Conservation (phyloP, 2,888 invertebrate genomes). For the Clunio marinus region DNA sequence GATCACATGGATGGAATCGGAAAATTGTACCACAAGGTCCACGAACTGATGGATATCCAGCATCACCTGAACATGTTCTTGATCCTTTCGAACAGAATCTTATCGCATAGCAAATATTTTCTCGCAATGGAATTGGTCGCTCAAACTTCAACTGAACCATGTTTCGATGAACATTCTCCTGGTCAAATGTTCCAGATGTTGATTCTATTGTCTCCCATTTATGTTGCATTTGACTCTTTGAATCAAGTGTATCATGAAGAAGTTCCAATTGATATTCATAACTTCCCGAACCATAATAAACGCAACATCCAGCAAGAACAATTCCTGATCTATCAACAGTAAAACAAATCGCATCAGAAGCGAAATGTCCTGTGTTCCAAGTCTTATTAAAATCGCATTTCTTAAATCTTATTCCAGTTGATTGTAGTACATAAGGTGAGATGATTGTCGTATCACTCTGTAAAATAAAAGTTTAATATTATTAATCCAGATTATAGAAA, state of each 20-base stretch:
- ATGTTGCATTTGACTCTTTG: slow-evolving; percentile 53
- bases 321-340: slow-evolving; percentile 87
- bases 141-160: slow-evolving; percentile 88
- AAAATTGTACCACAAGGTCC: slow-evolving; percentile 92
- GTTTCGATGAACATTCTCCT: slow-evolving; percentile 82
- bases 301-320: slow-evolving; percentile 80
- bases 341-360: slow-evolving; percentile 94
- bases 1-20: slow-evolving; percentile 82
- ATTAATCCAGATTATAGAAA: too few relatives aligned
- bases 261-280: slow-evolving; percentile 90
- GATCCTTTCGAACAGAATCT: slow-evolving; percentile 85
- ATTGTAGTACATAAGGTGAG: slow-evolving; percentile 69
- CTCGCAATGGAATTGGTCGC: slow-evolving; percentile 76
- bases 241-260: slow-evolving; percentile 62
- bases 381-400: slow-evolving; percentile 83
- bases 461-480: slow-evolving; percentile 38
- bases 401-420: slow-evolving; percentile 86
- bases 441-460: slow-evolving; percentile 50
- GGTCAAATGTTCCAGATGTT: slow-evolving; percentile 76
- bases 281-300: slow-evolving; percentile 83
- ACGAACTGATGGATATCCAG: slow-evolving; percentile 79
- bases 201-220: slow-evolving; percentile 87
- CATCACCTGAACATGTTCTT: slow-evolving; percentile 91
- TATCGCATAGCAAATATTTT: slow-evolving; percentile 83
- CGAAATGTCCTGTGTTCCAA: slow-evolving; percentile 97